Evolutionary conservation across 2,113 vertebrate species (phyloP), one percentile per base, ranked within the genome.

Genomic region (Notechis scutatus): DNA sequence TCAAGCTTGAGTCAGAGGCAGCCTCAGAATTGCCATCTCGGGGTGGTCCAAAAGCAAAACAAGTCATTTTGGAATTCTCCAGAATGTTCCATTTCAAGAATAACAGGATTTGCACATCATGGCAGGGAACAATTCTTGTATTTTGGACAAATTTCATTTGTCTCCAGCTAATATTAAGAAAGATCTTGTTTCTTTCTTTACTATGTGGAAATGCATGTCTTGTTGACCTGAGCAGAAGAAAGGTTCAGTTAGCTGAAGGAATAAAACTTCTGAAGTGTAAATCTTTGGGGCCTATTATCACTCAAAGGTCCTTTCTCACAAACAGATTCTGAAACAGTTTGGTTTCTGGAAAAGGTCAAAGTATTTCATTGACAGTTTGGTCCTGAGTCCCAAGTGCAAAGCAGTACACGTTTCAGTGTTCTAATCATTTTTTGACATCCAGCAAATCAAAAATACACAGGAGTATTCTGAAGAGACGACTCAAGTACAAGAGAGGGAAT

Each of bases 361-460:
- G 1, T 95, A 94, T 95, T 94, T 93, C 89, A 74, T 26, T 93
- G 87, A 54, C 69, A 94, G 92, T 54, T 9, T 88, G 47, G 92
- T 94, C 87, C 85, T 56, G 88, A 94, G 95, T 88, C 93, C 81
- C 94, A 91, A 94, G 93, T 94, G 50, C 57, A 90, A 90, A 92
- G 56, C 42, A 93, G 90, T 47, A 94, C 39, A 34, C 93, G 0
- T 94, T 52, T 90, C 85, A 95, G 91, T 54, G 6, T 2, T 92
- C 39, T 86, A 55, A 85, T 94, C 93, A 94, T 95, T 94, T 85
- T 95, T 95, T 91, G 59, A 93, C 90, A 94, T 14, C 10, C 5
- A 89, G 88, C 21, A 94, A 91, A 93, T 95, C 92, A 94, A 94
- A 95, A 93, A 90, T 88, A 26, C 87, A 92, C 87, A n/a, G 64